A percentile compares a stretch with the other conserved stretches of the same genome.
Conservation (phyloP, 2,797 vertebrate species). For the Lacerta bilineata region DNA sequence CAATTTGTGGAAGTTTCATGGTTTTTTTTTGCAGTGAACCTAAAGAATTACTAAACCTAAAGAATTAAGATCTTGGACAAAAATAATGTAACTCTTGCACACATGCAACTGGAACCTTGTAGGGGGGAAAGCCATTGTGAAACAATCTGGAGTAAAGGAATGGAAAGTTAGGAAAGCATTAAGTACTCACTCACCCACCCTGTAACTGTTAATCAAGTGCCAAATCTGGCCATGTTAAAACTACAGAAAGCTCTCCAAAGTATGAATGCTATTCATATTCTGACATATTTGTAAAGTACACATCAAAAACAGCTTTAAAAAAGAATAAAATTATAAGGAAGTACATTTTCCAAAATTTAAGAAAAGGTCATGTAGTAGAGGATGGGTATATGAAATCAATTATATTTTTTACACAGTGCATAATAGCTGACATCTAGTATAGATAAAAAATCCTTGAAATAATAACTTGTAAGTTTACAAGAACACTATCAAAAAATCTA, state of each 20-base stretch:
- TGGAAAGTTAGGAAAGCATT: neutral
- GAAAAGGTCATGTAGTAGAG: neutral
- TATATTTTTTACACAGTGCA: neutral
- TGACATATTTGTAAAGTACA: no score
- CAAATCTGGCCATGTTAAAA: neutral
- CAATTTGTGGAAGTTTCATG: neutral
- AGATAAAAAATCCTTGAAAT: neutral
- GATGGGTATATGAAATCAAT: neutral
- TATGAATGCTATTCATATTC: neutral
- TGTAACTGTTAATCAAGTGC: neutral
- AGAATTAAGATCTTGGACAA: neutral
- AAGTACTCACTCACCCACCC: neutral
- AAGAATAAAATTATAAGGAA: neutral
- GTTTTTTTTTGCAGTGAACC: neutral
- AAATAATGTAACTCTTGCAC: neutral
- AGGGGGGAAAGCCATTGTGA: neutral
- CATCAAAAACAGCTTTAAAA: neutral
- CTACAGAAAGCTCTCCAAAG: neutral
- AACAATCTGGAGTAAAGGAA: neutral
- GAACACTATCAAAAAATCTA: neutral
- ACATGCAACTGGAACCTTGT: neutral
- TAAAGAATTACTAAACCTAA: no score
- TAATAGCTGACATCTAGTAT: conserved; percentile 4
- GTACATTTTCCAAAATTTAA: neutral
- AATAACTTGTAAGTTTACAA: neutral